Base-by-base conservation (phyloP, 2,888 invertebrate species). In the Campoletis raptor region DNA sequence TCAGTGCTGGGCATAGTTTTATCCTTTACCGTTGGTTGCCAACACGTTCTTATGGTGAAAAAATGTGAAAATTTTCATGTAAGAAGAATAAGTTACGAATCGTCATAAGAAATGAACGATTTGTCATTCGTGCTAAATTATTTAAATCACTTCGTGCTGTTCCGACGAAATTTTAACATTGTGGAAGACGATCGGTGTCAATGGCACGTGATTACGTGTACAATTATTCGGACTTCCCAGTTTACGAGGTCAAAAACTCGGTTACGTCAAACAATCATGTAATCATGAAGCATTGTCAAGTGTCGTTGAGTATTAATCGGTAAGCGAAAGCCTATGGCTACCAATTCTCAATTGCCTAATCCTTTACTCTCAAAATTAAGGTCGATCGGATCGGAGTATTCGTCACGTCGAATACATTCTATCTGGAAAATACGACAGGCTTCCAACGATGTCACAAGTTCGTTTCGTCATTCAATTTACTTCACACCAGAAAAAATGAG, bases 391-490 rank as follows among this genome's bases (percentile, higher is more conserved):
- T 52, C 40, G 69, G 54, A 24, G 48, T 52, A 21, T 66, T 73
- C 52, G 74, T 54, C 64, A 52, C 37, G 9, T 64, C 36, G 45
- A 37, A 40, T n/a, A 40, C 15, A 12, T 48, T 61, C 37, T 70
- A 85, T 64, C 73, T 76, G 54, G 64, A 77, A 73, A 85, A 76
- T 57, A 52, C 83, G 76, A 64, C 30, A 67, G 70, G 64, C 52
- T 45, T 82, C 30, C 40, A 61, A 42, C 36, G 67, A n/a, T 66
- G 83, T 72, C 45, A 80, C 66, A 70, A 81, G 57, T 67, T 67
- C 37, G 45, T 76, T 72, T 86, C 76, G 80, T 83, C 77, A 83
- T 83, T 86, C 76, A 72, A 77, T 24, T 24, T 61, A 57, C 69
- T 74, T 64, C n/a, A 30, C 54, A 42, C 48, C 42, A 37, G 36